Percentiles rank a stretch among this genome's conserved stretches.
These are phyloP conservation scores for Lycopodina hypogea DNA, from an alignment of 37 sponge, comb jelly and placozoan genomes.

Conservation along the genomic window DNA sequence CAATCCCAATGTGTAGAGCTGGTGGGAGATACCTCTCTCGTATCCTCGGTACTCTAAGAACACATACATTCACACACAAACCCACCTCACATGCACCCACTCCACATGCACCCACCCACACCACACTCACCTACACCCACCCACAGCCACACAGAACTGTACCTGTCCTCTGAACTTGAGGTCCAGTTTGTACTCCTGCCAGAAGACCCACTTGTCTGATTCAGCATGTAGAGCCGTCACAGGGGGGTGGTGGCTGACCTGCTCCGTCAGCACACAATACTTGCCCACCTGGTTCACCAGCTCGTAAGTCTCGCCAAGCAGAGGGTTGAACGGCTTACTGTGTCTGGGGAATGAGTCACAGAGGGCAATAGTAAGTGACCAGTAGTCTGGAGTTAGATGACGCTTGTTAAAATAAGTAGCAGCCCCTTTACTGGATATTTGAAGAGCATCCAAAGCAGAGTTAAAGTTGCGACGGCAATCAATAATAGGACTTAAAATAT, in stretches of 20 bases:
- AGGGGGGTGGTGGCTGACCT: conserved; percentile 96
- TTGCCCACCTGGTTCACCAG: conserved; percentile 55
- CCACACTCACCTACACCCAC: not conserved
- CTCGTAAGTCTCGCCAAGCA: conserved; percentile 94
- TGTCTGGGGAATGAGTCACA: conserved; percentile 55
- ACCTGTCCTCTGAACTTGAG: conserved; percentile 90
- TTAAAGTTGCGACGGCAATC: no score
- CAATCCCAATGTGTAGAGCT: no score
- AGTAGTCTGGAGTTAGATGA: not conserved
- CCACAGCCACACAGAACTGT: not conserved
- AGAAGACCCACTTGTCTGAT: conserved; percentile 82
- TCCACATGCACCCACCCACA: not conserved
- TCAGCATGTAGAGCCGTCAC: conserved; percentile 84
- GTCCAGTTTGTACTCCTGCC: conserved; percentile 93
- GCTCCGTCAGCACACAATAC: conserved; percentile 65
- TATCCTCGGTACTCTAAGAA: no score
- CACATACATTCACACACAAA: not conserved
- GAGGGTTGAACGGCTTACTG: conserved; percentile 95
- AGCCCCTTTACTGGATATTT: no score
- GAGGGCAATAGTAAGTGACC: conserved; percentile 14
- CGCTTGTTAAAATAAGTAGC: no score
- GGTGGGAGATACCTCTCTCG: no score
- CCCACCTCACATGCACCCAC: conserved; percentile 15
- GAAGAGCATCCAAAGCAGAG: no score
- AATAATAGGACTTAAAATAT: no score